Conservation (phyloP, 2,888 invertebrate genomes). For the Aspidapion aeneum region DNA sequence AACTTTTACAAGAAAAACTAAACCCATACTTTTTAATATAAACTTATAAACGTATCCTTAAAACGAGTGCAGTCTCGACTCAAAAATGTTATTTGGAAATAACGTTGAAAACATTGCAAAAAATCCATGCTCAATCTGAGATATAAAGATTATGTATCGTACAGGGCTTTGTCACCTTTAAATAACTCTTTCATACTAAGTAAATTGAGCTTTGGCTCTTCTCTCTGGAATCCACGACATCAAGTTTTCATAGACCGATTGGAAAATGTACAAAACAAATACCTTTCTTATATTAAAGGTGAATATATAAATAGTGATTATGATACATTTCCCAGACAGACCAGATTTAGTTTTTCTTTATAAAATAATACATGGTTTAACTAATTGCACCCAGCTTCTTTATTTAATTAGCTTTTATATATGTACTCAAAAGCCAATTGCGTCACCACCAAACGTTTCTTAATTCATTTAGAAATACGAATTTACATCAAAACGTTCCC, state of each 20-base stretch:
- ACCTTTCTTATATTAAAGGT: background rate
- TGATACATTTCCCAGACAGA: background rate
- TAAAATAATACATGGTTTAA: background rate
- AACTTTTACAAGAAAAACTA: background rate
- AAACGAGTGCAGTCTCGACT: background rate
- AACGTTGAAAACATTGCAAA: constrained; percentile 2
- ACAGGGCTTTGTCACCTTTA: background rate
- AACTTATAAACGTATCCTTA: no score
- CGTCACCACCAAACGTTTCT: background rate
- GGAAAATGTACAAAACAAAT: background rate
- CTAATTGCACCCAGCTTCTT: background rate
- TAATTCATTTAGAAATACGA: background rate
- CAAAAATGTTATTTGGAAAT: background rate
- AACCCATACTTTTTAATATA: no score
- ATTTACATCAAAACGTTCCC: background rate
- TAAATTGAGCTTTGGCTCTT: constrained; percentile 1
- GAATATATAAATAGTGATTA: background rate
- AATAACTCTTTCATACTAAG: background rate
- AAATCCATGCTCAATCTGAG: background rate
- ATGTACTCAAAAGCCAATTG: background rate
- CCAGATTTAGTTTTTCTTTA: background rate
- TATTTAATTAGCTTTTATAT: background rate
- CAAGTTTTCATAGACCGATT: background rate
- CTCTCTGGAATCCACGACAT: background rate
- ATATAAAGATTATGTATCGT: background rate